Conservation (phyloP, 2,113 vertebrate species). For the Chlamydotis undulata region DNA sequence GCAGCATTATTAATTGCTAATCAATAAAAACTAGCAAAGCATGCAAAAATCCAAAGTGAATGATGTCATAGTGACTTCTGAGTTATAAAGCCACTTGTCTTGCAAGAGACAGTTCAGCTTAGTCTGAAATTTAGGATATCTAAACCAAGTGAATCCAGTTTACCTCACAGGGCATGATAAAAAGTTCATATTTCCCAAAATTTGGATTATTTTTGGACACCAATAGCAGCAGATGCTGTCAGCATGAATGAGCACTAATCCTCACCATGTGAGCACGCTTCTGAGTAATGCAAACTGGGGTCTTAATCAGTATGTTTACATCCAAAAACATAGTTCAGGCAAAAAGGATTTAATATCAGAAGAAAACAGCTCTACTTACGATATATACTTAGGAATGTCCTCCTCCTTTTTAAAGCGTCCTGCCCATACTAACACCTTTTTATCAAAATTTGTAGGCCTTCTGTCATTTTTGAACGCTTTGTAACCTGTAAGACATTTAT, state of each 20-base stretch:
- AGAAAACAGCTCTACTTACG: conserved; percentile 22
- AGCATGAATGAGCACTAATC: not conserved
- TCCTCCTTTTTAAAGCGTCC: conserved; percentile 59
- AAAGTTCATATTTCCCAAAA: not conserved
- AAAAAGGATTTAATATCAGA: too few species aligned
- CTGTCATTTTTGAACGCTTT: not conserved
- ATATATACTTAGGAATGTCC: conserved; percentile 47
- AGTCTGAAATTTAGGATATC: not conserved
- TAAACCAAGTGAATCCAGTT: not conserved
- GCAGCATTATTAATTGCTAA: conserved; percentile 3
- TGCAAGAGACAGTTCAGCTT: not conserved
- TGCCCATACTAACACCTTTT: conserved; percentile 56
- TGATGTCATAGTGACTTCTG: not conserved
- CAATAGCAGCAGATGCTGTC: not conserved
- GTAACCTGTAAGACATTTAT: not conserved
- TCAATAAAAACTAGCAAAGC: conserved; percentile 6
- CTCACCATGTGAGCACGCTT: not conserved
- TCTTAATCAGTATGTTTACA: not conserved
- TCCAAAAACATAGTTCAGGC: not conserved
- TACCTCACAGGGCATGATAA: not conserved
- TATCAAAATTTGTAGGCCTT: conserved; percentile 50
- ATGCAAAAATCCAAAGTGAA: not conserved
- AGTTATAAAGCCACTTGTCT: conserved; percentile 15
- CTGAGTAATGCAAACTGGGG: not conserved
- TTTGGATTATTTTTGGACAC: not conserved